phyloP scores from a whole-genome alignment of 2,113 vertebrate species.

The Collichthys lucidus region DNA sequence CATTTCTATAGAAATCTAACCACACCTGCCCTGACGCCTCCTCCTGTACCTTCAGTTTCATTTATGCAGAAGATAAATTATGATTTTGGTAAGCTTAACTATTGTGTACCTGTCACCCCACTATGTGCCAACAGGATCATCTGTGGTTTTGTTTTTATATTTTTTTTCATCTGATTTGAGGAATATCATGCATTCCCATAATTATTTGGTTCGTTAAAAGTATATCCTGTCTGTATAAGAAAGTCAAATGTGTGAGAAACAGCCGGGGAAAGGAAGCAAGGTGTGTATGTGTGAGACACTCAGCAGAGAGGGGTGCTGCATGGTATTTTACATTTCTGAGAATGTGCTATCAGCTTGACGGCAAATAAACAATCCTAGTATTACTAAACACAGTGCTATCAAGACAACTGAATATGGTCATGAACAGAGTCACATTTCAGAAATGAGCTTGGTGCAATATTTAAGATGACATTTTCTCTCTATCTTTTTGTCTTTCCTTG shows the following conservation, averaged over 20 bases:
- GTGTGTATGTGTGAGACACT: not conserved
- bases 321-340: conserved; percentile 38
- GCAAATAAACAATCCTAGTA: conserved; percentile 52
- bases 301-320: conserved; percentile 24
- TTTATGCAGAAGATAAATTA: not conserved
- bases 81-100: not conserved
- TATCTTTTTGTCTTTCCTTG: conserved; percentile 7
- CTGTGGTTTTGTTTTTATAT: conserved; percentile 1
- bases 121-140: conserved; percentile 63
- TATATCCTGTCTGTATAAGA: conserved; percentile 24
- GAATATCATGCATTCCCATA: conserved; percentile 45
- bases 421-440: conserved; percentile 50
- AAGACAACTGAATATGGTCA: conserved; percentile 23
- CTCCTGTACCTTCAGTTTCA: conserved; percentile 6
- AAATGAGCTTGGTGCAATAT: conserved; percentile 75
- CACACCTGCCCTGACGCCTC: not conserved
- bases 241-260: conserved; percentile 9
- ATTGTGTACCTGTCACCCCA: conserved; percentile 19
- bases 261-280: not conserved
- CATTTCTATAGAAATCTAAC: conserved; percentile 9
- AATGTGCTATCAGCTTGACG: conserved; percentile 44
- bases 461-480: conserved; percentile 43
- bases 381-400: conserved; percentile 44
- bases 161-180: conserved; percentile 11
- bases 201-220: conserved; percentile 34